These are phyloP conservation scores for Nymphalis io DNA, from an alignment of 1,140 invertebrate species.

Conservation along the genomic window DNA sequence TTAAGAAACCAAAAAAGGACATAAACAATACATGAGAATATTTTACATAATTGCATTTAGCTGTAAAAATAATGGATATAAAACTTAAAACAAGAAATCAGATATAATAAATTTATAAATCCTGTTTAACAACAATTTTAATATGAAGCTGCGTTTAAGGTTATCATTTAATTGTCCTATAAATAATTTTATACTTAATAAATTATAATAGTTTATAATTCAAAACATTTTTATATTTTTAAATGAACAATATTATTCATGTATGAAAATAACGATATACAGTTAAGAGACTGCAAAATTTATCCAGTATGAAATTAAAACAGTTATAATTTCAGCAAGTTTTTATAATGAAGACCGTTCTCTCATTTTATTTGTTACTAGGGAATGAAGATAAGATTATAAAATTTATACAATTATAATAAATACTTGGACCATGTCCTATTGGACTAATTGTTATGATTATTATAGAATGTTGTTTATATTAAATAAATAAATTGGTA, in stretches of 20 bases:
- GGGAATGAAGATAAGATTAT: background rate
- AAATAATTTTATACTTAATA: background rate
- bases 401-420: background rate
- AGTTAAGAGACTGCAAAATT: conserved; percentile 4
- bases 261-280: background rate
- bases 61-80: too few species aligned
- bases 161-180: too few species aligned
- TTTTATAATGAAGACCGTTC: background rate
- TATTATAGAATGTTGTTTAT: background rate
- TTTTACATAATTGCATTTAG: background rate
- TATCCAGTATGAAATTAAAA: background rate
- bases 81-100: too few species aligned
- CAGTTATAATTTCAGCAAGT: background rate
- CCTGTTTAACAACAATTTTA: too few species aligned
- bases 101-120: too few species aligned
- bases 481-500: background rate
- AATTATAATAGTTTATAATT: background rate
- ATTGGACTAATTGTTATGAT: background rate
- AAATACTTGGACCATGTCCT: conserved; percentile 12
- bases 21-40: background rate
- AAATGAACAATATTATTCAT: background rate
- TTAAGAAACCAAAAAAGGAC: background rate
- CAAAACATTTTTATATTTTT: background rate
- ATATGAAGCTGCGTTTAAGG: too few species aligned
- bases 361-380: conserved; percentile 5